These are phyloP conservation scores for Heliconius charithonia DNA, from an alignment of 2,888 invertebrate genomes.

Conservation along the genomic window DNA sequence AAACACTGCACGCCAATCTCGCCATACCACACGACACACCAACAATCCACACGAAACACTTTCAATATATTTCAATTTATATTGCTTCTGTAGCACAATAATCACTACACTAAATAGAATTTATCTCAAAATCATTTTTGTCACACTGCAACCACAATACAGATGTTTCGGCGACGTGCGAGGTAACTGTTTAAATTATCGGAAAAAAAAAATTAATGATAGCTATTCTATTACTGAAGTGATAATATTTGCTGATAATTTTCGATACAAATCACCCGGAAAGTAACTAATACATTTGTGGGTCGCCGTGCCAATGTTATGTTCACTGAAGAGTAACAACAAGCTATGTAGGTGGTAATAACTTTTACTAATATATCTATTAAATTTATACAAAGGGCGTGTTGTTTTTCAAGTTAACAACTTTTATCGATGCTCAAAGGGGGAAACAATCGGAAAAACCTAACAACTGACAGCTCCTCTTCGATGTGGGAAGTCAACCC, in stretches of 20 bases:
- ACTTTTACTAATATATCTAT: constrained; percentile 63
- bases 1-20: constrained; percentile 63
- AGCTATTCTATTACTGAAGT: constrained; percentile 47
- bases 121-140: constrained; percentile 83
- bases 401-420: constrained; percentile 48
- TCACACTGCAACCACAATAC: constrained; percentile 73
- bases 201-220: constrained; percentile 49
- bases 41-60: constrained; percentile 62
- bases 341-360: constrained; percentile 73
- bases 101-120: constrained; percentile 76
- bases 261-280: constrained; percentile 59
- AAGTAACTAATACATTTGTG: constrained; percentile 62
- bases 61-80: constrained; percentile 68
- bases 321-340: constrained; percentile 82
- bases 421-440: constrained; percentile 48
- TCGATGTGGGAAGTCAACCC: constrained; percentile 75
- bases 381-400: constrained; percentile 39
- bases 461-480: constrained; percentile 80
- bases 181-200: constrained; percentile 46
- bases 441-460: constrained; percentile 69
- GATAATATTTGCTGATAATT: constrained; percentile 54
- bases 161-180: constrained; percentile 75
- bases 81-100: constrained; percentile 62
- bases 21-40: constrained; percentile 68
- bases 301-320: constrained; percentile 81